These are phyloP conservation scores for Acomys russatus DNA, from an alignment of 2,797 vertebrate species.

Conservation along the genomic window DNA sequence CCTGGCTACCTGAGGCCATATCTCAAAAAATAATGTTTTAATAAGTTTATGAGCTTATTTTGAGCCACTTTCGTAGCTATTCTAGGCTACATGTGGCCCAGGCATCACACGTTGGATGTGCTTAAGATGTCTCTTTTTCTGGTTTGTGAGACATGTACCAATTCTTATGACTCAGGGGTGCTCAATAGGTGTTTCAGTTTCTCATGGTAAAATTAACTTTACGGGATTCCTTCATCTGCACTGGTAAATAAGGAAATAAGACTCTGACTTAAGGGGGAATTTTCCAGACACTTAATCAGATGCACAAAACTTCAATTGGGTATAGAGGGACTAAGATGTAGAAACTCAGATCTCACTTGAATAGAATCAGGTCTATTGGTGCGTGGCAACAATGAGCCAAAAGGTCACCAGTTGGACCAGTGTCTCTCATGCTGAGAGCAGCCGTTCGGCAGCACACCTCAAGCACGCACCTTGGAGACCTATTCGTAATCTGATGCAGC, in stretches of 20 bases:
- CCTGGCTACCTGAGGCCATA: not conserved
- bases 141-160: not conserved
- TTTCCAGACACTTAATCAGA: not conserved
- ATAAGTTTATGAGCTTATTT: not conserved
- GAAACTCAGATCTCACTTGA: conserved; percentile 25
- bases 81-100: not conserved
- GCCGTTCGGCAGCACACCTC: not conserved
- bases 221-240: not conserved
- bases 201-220: conserved; percentile 4
- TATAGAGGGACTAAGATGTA: not conserved
- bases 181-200: not conserved
- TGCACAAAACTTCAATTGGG: not conserved
- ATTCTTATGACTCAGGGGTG: not conserved
- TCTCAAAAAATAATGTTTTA: not conserved
- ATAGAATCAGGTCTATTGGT: not conserved
- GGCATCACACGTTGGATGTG: not conserved
- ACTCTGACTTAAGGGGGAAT: not conserved
- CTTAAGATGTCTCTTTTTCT: not conserved
- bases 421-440: not conserved
- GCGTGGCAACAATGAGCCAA: not conserved
- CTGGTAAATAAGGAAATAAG: conserved; percentile 45
- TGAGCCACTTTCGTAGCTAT: not conserved
- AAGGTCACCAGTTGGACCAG: not conserved
- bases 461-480: not conserved
- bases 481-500: not conserved